These are phyloP conservation scores for Patiria pectinifera DNA, from an alignment of 53 echinoderm and acorn worm genomes.

Conservation along the genomic window DNA sequence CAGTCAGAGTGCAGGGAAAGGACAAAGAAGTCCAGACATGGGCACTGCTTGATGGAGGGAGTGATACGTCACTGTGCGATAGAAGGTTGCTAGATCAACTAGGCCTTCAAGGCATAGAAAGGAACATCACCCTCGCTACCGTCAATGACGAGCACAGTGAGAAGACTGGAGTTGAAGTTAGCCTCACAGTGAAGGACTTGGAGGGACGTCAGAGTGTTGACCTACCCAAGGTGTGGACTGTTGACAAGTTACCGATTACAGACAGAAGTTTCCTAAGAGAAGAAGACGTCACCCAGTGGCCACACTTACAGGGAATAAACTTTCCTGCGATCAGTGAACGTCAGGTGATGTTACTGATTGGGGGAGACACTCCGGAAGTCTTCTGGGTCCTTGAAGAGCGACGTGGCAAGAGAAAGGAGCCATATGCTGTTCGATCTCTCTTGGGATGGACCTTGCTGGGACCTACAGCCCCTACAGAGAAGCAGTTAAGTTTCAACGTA, in stretches of 20 bases:
- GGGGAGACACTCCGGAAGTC: constrained; percentile 46
- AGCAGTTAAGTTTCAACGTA: constrained; percentile 10
- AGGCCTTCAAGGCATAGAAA: constrained; percentile 4
- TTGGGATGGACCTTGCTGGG: constrained; percentile 49
- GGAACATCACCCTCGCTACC: not conserved
- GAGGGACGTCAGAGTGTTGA: constrained; percentile 44
- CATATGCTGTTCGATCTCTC: constrained; percentile 60
- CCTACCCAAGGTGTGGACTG: constrained; percentile 61
- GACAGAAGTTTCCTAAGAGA: constrained; percentile 32
- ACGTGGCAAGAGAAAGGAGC: constrained; percentile 64
- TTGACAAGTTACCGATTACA: constrained; percentile 56
- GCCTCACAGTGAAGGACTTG: constrained; percentile 35
- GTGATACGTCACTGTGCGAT: constrained; percentile 61
- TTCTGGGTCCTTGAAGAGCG: constrained; percentile 70
- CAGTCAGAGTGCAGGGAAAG: not conserved
- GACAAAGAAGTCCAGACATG: constrained; percentile 35
- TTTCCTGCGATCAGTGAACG: constrained; percentile 3
- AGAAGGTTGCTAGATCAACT: constrained; percentile 32
- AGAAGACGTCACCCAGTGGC: constrained; percentile 46
- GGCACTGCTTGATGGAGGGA: constrained; percentile 66
- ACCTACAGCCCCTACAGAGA: not conserved
- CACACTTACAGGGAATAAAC: constrained; percentile 44
- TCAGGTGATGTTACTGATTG: not conserved
- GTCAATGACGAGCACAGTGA: constrained; percentile 18
- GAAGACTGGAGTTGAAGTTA: constrained; percentile 29